Conservation (phyloP, 2,797 vertebrate genomes). For the Apogon hyalosoma region DNA sequence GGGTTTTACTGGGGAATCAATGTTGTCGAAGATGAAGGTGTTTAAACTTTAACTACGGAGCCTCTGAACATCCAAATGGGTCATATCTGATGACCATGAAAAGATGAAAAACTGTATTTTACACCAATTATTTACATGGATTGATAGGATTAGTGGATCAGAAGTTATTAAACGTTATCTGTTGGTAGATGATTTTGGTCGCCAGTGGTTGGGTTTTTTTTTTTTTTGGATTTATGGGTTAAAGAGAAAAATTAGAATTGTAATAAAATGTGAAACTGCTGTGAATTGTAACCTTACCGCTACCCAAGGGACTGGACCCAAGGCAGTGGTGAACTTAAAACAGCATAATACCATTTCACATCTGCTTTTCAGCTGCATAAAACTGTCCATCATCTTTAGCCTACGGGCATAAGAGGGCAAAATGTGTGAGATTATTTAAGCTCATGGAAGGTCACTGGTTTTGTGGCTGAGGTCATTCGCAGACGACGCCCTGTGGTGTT, state of each 20-base stretch:
- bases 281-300: constrained; percentile 6
- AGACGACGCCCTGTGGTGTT: constrained; percentile 11
- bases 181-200: too few species aligned
- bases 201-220: too few species aligned
- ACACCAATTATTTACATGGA: too few species aligned
- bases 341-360: constrained; percentile 33
- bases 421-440: constrained; percentile 52
- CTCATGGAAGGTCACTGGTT: constrained; percentile 50
- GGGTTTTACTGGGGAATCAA: too few species aligned
- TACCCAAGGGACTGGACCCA: constrained; percentile 13
- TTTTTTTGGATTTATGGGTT: too few species aligned
- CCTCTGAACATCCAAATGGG: too few species aligned
- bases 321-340: constrained; percentile 33
- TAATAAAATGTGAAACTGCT: background rate
- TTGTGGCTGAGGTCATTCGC: constrained; percentile 46
- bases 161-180: too few species aligned
- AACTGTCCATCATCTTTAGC: constrained; percentile 44
- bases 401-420: constrained; percentile 17
- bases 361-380: constrained; percentile 40
- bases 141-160: too few species aligned
- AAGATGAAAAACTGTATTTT: too few species aligned
- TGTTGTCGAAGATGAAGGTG: too few species aligned
- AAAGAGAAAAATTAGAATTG: background rate
- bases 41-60: too few species aligned
- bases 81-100: too few species aligned